A percentile compares a stretch with the other conserved stretches of the same genome.
Conservation (phyloP, 1,140 invertebrate genomes). For the Orius laevigatus region DNA sequence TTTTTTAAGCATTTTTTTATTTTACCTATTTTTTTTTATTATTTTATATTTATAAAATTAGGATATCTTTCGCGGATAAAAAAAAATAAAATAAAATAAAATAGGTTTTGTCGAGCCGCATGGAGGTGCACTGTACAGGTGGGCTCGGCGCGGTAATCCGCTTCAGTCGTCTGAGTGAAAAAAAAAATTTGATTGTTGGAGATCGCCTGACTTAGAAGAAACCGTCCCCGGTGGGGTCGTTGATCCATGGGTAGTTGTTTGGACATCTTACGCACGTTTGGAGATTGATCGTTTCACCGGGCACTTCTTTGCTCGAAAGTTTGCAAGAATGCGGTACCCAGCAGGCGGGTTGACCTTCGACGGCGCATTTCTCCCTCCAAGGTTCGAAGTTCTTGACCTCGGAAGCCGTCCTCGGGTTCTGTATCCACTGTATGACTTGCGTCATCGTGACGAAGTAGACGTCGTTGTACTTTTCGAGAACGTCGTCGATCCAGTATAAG, state of each 20-base stretch:
- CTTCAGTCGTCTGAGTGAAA: no score
- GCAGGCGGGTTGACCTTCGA: conserved; percentile 60
- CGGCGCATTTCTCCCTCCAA: conserved; percentile 82
- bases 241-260: conserved; percentile 86
- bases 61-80: no score
- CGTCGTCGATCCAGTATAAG: conserved; percentile 88
- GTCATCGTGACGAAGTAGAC: conserved; percentile 97
- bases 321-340: conserved; percentile 82
- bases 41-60: no score
- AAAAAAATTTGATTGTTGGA: conserved; percentile 8
- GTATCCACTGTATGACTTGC: conserved; percentile 92
- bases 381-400: conserved; percentile 84
- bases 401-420: conserved; percentile 67
- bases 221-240: conserved; percentile 81
- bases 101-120: no score
- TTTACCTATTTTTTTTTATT: no score
- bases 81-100: no score
- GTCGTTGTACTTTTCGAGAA: conserved; percentile 71
- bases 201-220: conserved; percentile 49
- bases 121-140: no score
- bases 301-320: conserved; percentile 77
- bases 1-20: no score
- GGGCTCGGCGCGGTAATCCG: no score
- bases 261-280: conserved; percentile 86
- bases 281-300: conserved; percentile 80